Base-by-base conservation (phyloP, 1,140 invertebrate genomes). In the Brachionus angularis region DNA sequence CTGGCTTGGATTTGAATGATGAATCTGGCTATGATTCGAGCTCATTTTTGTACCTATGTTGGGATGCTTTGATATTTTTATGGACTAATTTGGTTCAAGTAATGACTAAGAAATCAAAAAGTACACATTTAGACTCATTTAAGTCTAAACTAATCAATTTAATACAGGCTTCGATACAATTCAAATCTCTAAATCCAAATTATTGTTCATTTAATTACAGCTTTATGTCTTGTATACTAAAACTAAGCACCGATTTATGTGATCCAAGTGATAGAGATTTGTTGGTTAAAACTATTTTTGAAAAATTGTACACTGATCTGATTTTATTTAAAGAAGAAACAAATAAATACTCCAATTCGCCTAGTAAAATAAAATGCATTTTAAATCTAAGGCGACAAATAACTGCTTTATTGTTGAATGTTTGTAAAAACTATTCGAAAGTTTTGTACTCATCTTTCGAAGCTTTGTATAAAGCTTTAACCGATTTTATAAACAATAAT, bases 151-250 rank as follows among this genome's bases (percentile, higher is more conserved):
- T 39, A 21, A 58, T 58, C 34, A 34, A 58, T 39, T 14, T 58
- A 14, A 18, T 58, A 0, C 53, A 58, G n/a, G 33, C 27, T 21
- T 27, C 42, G 3, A 36, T 67, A 14, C 62, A 67, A 47, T 46
- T 67, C 8, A 67, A 47, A 18, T 47, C 44, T 8, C 12, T 36
- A 8, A 67, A 67, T 18, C 42, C 62, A 31, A 67, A 67, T 67
- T 67, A 47, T 23, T 31, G 8, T 34, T 67, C 62, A 4, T 67
- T 67, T 16, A 47, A 67, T 27, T 50, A 47, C n/a, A 67, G 62
- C 29, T 50, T 67, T 46, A 46, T 67, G 12, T 67, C 62, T 3
- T 29, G 27, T 31, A 50, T 50, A 18, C 42, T 67, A 10, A 58
- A 27, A 10, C 12, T 58, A 7, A 39, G 12, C 18, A 47, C 39